Conservation (phyloP, 1,140 invertebrate species). For the Cydia fagiglandana region DNA sequence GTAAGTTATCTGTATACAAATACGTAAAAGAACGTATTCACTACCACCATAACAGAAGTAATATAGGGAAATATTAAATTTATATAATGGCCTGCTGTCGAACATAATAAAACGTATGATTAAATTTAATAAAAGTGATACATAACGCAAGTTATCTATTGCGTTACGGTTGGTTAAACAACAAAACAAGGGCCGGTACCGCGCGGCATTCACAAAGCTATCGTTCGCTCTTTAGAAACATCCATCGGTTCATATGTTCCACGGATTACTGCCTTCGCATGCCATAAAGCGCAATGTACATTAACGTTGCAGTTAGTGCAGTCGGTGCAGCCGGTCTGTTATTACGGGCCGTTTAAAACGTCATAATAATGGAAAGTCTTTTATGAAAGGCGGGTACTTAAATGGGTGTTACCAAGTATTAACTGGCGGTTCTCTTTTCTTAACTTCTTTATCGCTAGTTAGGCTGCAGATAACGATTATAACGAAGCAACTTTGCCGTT, state of each 20-base stretch:
- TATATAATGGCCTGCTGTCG: not conserved
- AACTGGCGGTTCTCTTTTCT: slow-evolving; percentile 28
- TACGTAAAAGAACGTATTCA: not conserved
- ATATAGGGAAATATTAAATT: not conserved
- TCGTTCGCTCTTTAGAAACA: not conserved
- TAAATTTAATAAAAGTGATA: slow-evolving; percentile 22
- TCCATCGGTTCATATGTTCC: slow-evolving; percentile 17
- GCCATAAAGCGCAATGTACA: slow-evolving; percentile 21
- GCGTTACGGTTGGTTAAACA: slow-evolving; percentile 29
- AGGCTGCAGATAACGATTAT: slow-evolving; percentile 8
- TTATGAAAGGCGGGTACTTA: slow-evolving; percentile 32
- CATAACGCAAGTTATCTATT: slow-evolving; percentile 25
- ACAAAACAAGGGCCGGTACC: slow-evolving; percentile 10
- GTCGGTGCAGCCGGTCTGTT: slow-evolving; percentile 17
- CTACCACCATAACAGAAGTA: not conserved
- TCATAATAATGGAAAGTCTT: slow-evolving; percentile 31
- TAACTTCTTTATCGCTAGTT: slow-evolving; percentile 28
- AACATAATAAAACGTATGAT: not conserved
- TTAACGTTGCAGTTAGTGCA: slow-evolving; percentile 6
- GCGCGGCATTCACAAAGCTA: not conserved
- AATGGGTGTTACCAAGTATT: slow-evolving; percentile 30
- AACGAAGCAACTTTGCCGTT: slow-evolving; percentile 1
- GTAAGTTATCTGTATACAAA: not conserved
- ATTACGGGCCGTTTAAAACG: slow-evolving; percentile 29
- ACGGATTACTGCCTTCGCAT: slow-evolving; percentile 1